Evolutionary conservation across 2,113 vertebrate genomes (phyloP).

Genomic region (Oostethus manadensis): DNA sequence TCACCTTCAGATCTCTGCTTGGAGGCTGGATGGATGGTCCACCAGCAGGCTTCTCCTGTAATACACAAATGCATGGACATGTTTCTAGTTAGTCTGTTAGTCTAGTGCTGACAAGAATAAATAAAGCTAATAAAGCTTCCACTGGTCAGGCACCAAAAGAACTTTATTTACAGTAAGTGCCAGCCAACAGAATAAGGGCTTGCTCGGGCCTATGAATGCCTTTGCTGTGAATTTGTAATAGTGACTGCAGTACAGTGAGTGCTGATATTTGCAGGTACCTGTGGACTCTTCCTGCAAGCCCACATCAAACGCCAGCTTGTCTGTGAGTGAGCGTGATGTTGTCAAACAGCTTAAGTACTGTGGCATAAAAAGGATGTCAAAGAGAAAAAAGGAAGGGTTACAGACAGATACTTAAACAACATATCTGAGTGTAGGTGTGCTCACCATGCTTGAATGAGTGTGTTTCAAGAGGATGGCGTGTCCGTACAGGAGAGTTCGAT

Average conservation of each 20-base stretch:
- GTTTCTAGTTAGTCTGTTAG: background rate
- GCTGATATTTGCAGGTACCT: constrained; percentile 59
- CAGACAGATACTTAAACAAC: background rate
- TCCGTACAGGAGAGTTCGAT: constrained; percentile 85
- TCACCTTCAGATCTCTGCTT: constrained; percentile 92
- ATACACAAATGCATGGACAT: background rate
- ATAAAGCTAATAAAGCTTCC: too few relatives aligned
- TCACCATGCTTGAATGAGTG: constrained; percentile 87
- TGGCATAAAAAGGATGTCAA: background rate
- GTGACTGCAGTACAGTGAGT: background rate
- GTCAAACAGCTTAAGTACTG: constrained; percentile 89
- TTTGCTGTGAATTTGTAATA: background rate
- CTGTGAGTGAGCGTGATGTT: constrained; percentile 86
- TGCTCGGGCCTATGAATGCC: background rate
- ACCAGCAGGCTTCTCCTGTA: constrained; percentile 91
- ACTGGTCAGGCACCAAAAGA: too few relatives aligned
- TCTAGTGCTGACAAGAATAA: background rate
- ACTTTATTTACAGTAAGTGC: too few relatives aligned
- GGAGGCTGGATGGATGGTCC: constrained; percentile 90
- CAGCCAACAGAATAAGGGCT: too few relatives aligned
- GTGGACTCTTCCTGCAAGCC: constrained; percentile 87
- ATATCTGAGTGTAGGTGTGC: constrained; percentile 17
- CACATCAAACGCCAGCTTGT: constrained; percentile 90
- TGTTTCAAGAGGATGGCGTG: constrained; percentile 89
- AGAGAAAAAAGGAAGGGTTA: background rate